A percentile compares a stretch with the other conserved stretches of the same genome.
Evolutionary conservation across 2,113 vertebrate species (phyloP).

Genomic region (Crotalus viridis): DNA sequence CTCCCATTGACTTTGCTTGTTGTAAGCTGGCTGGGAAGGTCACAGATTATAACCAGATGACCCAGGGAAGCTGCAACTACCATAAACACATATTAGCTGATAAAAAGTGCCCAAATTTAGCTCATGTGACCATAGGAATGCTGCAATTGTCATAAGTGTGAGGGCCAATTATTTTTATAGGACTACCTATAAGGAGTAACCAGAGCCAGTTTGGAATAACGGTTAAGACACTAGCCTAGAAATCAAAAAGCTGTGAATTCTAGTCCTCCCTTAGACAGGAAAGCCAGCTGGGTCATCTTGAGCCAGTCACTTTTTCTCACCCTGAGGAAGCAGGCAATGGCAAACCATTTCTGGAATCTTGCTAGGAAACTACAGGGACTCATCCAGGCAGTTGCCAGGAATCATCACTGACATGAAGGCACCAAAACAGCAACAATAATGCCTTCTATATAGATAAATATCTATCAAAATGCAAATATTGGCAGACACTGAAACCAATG

Average conservation of each 20-base stretch:
- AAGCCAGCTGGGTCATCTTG: background rate
- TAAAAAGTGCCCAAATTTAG: background rate
- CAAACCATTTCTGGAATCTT: background rate
- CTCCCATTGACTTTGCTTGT: background rate
- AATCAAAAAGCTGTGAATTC: background rate
- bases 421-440: background rate
- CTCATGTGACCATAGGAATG: background rate
- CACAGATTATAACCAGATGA: background rate
- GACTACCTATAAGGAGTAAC: background rate
- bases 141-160: background rate
- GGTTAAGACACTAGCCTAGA: background rate
- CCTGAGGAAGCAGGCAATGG: background rate
- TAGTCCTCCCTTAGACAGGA: background rate
- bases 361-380: background rate
- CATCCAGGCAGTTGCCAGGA: background rate
- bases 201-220: background rate
- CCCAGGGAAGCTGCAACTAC: background rate
- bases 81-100: background rate
- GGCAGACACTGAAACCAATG: background rate
- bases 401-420: background rate
- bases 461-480: background rate
- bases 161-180: background rate
- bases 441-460: background rate
- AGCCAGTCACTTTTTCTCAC: background rate
- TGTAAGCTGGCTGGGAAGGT: background rate